These are phyloP conservation scores for Telmatherina bonti DNA, from an alignment of 2,797 vertebrate genomes.

Conservation along the genomic window DNA sequence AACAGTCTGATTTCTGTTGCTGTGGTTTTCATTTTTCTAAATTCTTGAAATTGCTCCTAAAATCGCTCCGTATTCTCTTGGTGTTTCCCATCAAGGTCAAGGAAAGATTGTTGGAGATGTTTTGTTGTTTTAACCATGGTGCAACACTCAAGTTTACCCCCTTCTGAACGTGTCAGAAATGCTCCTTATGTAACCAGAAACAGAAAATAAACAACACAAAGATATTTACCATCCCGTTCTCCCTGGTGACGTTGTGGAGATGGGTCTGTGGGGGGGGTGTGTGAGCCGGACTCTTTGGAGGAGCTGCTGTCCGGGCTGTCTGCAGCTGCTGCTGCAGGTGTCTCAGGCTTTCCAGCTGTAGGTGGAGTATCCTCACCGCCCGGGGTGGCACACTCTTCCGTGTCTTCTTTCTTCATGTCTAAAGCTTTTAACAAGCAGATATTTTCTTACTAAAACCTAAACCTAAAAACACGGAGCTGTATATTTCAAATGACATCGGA, in stretches of 20 bases:
- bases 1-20: no score
- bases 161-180: no score
- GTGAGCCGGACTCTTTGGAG: constrained; percentile 62
- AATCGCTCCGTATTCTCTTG: no score
- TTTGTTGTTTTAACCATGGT: no score
- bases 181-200: no score
- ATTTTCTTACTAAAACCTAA: background rate
- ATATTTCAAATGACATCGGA: background rate
- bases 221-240: constrained; percentile 58
- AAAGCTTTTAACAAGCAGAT: constrained; percentile 5
- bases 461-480: fast-evolving
- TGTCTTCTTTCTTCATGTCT: constrained; percentile 83
- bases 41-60: no score
- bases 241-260: constrained; percentile 53
- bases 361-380: constrained; percentile 52
- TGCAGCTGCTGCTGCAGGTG: constrained; percentile 18
- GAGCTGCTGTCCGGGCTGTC: constrained; percentile 60
- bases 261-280: constrained; percentile 53
- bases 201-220: background rate
- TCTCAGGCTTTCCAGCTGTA: constrained; percentile 47
- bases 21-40: no score
- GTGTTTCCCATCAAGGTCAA: no score
- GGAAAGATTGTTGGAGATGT: no score
- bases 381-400: constrained; percentile 67
- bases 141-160: no score